Evolutionary conservation across 1,140 invertebrate species (phyloP).

Genomic region (honey bee (Apis mellifera)): DNA sequence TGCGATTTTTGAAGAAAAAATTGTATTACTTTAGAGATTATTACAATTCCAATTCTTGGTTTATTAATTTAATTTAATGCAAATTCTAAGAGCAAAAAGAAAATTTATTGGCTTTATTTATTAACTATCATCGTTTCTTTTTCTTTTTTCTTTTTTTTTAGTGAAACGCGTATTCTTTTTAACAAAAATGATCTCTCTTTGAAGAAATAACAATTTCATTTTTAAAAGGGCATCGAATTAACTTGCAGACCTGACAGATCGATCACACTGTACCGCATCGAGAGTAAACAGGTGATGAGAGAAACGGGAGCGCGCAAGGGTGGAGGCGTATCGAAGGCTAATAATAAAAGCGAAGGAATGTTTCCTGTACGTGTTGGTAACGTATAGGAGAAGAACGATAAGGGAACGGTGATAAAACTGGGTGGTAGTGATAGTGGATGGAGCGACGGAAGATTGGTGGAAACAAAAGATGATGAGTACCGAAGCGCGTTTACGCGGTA

Average conservation of each 20-base stretch:
- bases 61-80: too few relatives aligned
- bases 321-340: slow-evolving; percentile 24
- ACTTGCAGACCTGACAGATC: neutral
- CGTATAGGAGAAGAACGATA: neutral
- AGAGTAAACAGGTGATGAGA: slow-evolving; percentile 3
- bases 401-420: neutral
- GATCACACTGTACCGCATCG: slow-evolving; percentile 23
- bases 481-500: neutral
- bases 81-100: too few relatives aligned
- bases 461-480: neutral
- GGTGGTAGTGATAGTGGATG: neutral
- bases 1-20: too few relatives aligned
- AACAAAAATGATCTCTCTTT: too few relatives aligned
- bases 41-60: too few relatives aligned
- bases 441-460: slow-evolving; percentile 3
- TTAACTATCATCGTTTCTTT: too few relatives aligned
- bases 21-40: too few relatives aligned
- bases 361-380: slow-evolving; percentile 19
- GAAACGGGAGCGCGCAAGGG: slow-evolving; percentile 9
- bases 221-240: too few relatives aligned
- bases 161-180: too few relatives aligned
- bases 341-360: slow-evolving; percentile 43
- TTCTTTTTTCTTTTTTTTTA: too few relatives aligned
- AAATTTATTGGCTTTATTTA: too few relatives aligned
- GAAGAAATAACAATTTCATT: too few relatives aligned